A percentile compares a stretch with the other conserved stretches of the same genome.
These are phyloP conservation scores for Chrysopa pallens DNA, from an alignment of 1,140 invertebrate genomes.

Conservation along the genomic window DNA sequence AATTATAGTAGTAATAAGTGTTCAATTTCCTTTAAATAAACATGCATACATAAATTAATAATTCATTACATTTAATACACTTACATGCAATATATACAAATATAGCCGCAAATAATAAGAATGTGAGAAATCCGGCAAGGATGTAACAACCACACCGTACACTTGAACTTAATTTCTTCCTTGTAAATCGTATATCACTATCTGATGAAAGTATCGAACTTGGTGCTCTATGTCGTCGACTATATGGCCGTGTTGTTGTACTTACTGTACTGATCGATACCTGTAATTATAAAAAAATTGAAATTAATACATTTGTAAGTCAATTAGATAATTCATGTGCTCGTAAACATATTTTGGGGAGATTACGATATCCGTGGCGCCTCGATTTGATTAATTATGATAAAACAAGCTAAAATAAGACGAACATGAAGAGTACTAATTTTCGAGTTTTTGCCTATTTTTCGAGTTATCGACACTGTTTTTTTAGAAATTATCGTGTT, in stretches of 20 bases:
- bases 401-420: too few relatives aligned
- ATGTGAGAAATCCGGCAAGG: constrained; percentile 60
- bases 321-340: too few relatives aligned
- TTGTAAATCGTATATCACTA: constrained; percentile 69
- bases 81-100: constrained; percentile 78
- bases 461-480: too few relatives aligned
- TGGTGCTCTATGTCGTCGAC: constrained; percentile 32
- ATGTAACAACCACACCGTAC: constrained; percentile 71
- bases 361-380: too few relatives aligned
- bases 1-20: too few relatives aligned
- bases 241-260: constrained; percentile 11
- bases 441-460: too few relatives aligned
- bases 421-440: too few relatives aligned
- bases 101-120: constrained; percentile 58
- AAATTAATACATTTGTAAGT: too few relatives aligned
- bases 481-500: too few relatives aligned
- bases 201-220: constrained; percentile 65
- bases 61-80: constrained; percentile 21
- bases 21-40: too few relatives aligned
- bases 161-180: constrained; percentile 57
- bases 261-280: constrained; percentile 18
- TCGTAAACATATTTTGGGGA: too few relatives aligned
- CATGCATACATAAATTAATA: neutral
- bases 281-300: constrained; percentile 16
- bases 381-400: too few relatives aligned